Evolutionary conservation across 2,888 invertebrate species (phyloP).

Genomic region (Agonum fuliginosum): DNA sequence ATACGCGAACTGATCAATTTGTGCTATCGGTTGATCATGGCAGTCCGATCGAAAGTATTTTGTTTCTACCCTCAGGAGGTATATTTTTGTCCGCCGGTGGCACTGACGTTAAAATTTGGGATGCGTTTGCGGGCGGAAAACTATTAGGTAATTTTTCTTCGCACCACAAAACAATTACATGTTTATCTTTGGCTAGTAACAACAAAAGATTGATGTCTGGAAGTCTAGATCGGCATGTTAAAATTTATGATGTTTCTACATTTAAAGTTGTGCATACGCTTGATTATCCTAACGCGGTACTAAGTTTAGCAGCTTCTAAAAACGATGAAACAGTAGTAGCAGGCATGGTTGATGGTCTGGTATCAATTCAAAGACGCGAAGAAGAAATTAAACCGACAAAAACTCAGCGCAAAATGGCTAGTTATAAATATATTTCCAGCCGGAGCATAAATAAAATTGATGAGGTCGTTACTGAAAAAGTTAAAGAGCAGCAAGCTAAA

Average conservation of each 20-base stretch:
- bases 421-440: conserved; percentile 70
- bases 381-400: conserved; percentile 73
- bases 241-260: conserved; percentile 90
- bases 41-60: conserved; percentile 90
- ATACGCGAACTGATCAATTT: conserved; percentile 83
- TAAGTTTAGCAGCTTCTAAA: conserved; percentile 86
- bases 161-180: conserved; percentile 97
- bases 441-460: conserved; percentile 72
- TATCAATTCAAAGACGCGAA: conserved; percentile 89
- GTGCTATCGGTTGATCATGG: conserved; percentile 89
- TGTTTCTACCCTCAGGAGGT: conserved; percentile 92
- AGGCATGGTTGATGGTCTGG: conserved; percentile 94
- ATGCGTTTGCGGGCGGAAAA: conserved; percentile 90
- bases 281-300: conserved; percentile 92
- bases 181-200: conserved; percentile 86
- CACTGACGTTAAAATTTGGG: conserved; percentile 94
- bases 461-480: conserved; percentile 73
- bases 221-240: conserved; percentile 94
- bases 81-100: conserved; percentile 95
- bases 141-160: conserved; percentile 88
- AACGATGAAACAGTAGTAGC: conserved; percentile 90
- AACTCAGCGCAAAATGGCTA: conserved; percentile 74
- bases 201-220: conserved; percentile 90
- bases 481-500: conserved; percentile 73
- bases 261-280: conserved; percentile 92